A percentile compares a stretch with the other conserved stretches of the same genome.
phyloP scores from a whole-genome alignment of 2,113 vertebrate genomes.

The Mandrillus leucophaeus region DNA sequence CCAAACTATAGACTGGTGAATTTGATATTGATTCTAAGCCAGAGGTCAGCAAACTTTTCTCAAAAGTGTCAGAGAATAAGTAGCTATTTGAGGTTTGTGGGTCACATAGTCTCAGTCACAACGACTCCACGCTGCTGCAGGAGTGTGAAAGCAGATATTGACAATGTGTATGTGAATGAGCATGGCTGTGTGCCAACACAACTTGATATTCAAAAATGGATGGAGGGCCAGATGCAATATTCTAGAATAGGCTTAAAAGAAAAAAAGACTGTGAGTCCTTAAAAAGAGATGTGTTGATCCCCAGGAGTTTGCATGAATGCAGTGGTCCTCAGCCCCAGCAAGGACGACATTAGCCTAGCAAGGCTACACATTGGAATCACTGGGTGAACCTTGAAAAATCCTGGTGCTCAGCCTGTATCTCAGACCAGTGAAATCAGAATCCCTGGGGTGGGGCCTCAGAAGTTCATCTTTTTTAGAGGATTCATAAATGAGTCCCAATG shows the following conservation, averaged over 20 bases:
- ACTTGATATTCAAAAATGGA: background rate
- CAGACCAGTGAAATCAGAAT: background rate
- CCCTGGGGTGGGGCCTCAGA: background rate
- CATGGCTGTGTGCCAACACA: background rate
- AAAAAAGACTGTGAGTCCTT: background rate
- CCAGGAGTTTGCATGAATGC: background rate
- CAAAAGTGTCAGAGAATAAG: background rate
- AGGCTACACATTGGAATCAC: background rate
- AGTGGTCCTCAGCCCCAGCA: background rate
- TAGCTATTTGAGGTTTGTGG: background rate
- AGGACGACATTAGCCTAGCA: too few species aligned
- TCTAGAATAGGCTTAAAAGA: background rate
- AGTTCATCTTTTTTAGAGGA: background rate
- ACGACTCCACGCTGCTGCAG: background rate
- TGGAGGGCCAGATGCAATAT: background rate
- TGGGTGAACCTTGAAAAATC: background rate
- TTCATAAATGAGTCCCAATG: background rate
- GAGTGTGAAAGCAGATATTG: background rate
- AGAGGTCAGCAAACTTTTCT: background rate
- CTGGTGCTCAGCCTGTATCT: background rate
- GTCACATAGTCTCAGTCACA: background rate
- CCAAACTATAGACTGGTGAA: background rate
- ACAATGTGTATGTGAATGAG: background rate
- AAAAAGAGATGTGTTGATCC: background rate
- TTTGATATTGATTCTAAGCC: slow-evolving; percentile 6